phyloP scores from a whole-genome alignment of 2,113 vertebrate species.

The Tichodroma muraria region DNA sequence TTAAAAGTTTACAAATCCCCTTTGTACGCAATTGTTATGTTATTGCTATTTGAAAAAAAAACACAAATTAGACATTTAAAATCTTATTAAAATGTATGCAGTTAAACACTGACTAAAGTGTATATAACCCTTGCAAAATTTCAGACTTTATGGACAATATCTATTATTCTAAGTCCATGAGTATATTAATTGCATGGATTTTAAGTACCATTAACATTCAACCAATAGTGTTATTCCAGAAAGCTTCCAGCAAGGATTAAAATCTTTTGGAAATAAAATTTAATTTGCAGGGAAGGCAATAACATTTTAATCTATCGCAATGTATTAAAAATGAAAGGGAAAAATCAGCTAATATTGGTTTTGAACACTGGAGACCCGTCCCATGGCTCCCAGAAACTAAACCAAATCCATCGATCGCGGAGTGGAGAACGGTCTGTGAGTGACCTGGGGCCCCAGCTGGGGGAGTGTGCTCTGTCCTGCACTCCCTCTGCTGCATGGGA shows the following conservation, averaged over 20 bases:
- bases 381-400: not conserved
- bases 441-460: not conserved
- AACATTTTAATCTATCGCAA: not conserved
- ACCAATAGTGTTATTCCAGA: constrained; percentile 18
- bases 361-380: not conserved
- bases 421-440: not conserved
- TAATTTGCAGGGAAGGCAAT: constrained; percentile 38
- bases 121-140: not conserved
- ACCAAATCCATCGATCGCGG: not conserved
- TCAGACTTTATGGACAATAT: constrained; percentile 29
- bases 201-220: constrained; percentile 28
- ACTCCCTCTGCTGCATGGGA: not conserved
- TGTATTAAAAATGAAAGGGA: not conserved
- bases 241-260: constrained; percentile 51
- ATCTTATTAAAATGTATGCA: constrained; percentile 31
- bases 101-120: not conserved
- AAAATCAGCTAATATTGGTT: not conserved
- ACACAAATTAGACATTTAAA: not conserved
- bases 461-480: not conserved
- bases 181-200: constrained; percentile 43
- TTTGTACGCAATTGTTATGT: not conserved
- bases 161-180: not conserved
- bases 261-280: constrained; percentile 41
- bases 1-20: constrained; percentile 38
- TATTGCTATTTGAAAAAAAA: constrained; percentile 32